Base-by-base conservation (phyloP, 2,888 invertebrate genomes). In the Gonocerus acuteangulatus region DNA sequence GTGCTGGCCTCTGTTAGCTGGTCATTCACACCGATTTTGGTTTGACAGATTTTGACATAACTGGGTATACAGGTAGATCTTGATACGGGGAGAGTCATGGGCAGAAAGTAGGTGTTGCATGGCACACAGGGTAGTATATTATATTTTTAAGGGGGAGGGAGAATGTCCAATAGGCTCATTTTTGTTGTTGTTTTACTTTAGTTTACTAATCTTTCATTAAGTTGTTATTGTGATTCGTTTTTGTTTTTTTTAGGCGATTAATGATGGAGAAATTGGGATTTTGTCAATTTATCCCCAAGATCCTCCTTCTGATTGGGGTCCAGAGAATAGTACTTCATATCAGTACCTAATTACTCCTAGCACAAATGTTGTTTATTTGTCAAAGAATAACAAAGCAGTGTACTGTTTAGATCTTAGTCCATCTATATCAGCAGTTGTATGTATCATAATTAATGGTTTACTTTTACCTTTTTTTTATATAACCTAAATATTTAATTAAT, bases 391-490 rank as follows among this genome's bases (percentile, higher is more conserved):
- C 72, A 77, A 84, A 65, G 79, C 87, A 67, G 86, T 85, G 48
- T 86, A 85, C 71, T 83, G 87, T 68, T 76, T 89, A 62, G 89
- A 89, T 73, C 79, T 89, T 72, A 87, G 87, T 71, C 87, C 88
- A 9, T 88, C 88, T 1, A 78, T 84, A 62, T 82, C 85, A 49
- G 80, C 84, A 62, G 83, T 86, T 65, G 86, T 84, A 73, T 76
- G 80, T 73, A 65, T 4, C 2, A 51, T 39, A 19, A 21, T 18
- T 13, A 32, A 16, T 19, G 2, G n/a, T 51, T 13, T 32, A 4
- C 6, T 15, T 51, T 34, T 34, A 3, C 15, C 18, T 16, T 16
- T n/a, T 48, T 27, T 48, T 48, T 9, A 21, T n/a, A 3, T 1
- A 27, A 48, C 15, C 27, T 16, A 13, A 9, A 34, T 48, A 2